Evolutionary conservation across 1,140 invertebrate species (phyloP), one percentile per base, ranked within the genome.

Genomic region (Nasonia longicornis): DNA sequence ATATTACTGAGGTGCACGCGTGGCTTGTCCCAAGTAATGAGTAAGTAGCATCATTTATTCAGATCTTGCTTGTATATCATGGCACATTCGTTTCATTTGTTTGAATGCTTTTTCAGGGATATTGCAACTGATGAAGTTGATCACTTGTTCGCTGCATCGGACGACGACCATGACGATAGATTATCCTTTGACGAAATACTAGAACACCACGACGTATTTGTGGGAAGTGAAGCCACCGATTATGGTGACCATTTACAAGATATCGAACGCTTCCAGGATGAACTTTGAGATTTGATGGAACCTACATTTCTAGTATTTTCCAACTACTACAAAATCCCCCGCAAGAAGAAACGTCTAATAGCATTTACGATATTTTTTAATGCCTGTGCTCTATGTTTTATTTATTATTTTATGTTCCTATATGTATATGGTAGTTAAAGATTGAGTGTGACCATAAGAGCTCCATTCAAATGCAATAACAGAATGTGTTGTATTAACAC

Each of bases 161-260:
- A 99, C 91, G 94, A 95, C 83, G 94, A 99, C 90, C 94, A 95
- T 86, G 97, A 99, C 90, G 94, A 95, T 81, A 88, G 94, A 82
- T 91, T 99, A 14, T 95, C 95, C 1, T 96, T 95, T 88, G 91
- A 95, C 10, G 98, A 99, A 92, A 94, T 99, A 73, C 88, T 98
- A 0, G 93, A 95, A 22, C 95, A 98, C 88, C 95, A 98, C 88
- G 96, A 98, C 82, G 93, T 95, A 64, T 99, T 99, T 91, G 97
- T 99, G 20, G 97, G 98, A 20, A 98, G 96, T 88, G 97, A 99
- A 92, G 97, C 96, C 0, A 98, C 97, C n/a, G 96, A 98, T 88
- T 98, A 97, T 91, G 97, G 97, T 3, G 94, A 97, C 87, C 96
- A 98, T 89, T 92, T 98, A 63, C 93, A 96, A 74, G 95, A 96